Base-by-base conservation (phyloP, 2,888 invertebrate species). In the Hirtodrosophila histrioides region DNA sequence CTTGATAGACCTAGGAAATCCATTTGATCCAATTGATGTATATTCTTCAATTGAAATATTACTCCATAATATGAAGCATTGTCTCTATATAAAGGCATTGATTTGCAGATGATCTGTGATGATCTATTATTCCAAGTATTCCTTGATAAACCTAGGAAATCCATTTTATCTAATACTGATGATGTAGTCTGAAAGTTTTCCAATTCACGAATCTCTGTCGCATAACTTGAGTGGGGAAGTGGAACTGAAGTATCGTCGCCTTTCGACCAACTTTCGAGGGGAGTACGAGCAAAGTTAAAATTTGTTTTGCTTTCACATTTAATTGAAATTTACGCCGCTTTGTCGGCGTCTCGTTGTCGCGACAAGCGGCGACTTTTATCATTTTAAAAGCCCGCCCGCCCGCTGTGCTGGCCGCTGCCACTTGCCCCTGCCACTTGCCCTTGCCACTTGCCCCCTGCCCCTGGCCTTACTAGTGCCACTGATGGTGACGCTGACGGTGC, bases 241-340 rank as follows among this genome's bases (percentile, higher is more conserved):
- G 40, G 11, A 24, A 36, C 58, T 3, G 9, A 37, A 50, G 50
- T 43, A 23, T 69, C 41, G 61, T 58, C 58, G 35, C 58, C 49
- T 60, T 71, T 68, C 53, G 64, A 37, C 27, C 66, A 55, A 65
- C 45, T 35, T 37, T 27, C 27, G 33, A 54, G 39, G 27, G 41
- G 45, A 31, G 40, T 31, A 31, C 6, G 53, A 62, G 75, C 31
- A 79, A 80, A 86, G 87, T 85, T 86, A 78, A 85, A 85, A 85
- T 84, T 84, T 84, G 88, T 80, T 86, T 88, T 85, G 76, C 77
- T 78, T 81, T 89, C 85, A 87, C 87, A 86, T 88, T 89, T 90
- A 89, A 90, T 90, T 89, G 89, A 89, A 89, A 90, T 89, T 89
- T 89, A 90, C 89, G 86, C 88, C 88, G 88, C 83, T 86, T 80